Base-by-base conservation (phyloP, 2,113 vertebrate species). In the Dicaeum eximium region DNA sequence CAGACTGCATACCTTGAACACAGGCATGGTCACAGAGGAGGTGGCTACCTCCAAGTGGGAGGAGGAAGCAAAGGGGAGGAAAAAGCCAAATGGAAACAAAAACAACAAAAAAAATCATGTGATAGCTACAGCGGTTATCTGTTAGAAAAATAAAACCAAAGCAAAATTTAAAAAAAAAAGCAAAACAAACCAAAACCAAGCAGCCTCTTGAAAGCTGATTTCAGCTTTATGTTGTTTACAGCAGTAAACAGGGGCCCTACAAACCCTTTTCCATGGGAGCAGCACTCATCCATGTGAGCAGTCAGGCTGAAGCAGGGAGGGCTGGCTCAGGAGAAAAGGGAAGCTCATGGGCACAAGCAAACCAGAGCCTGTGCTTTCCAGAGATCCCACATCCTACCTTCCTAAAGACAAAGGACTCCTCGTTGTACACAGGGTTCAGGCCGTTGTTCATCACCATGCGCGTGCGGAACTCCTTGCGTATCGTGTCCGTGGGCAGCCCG, bases 381-480 rank as follows among this genome's bases (percentile, higher is more conserved):
- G 80, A 72, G 37, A 31, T 22, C 3, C 62, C 54, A 18, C 24
- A 22, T 33, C 97, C 51, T 97, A 99, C 99, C 99, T 99, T 99
- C 94, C 99, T 98, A 91, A 99, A 99, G 31, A 99, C 99, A 25
- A 99, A 99, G 2, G 99, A 98, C 80, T 99, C 99, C 92, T 99
- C 99, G 25, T 99, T 99, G 98, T 99, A 99, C 58, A 99, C 99
- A 2, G 99, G 99, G 92, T 99, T 99, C 72, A 99, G 98, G 14
- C 99, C 99, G 13, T 99, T 99, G 98, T 99, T 99, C 99, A 99
- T 99, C 97, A 99, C 99, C 99, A 99, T 99, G 44, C 99, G 98
- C 1, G 99, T 99, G 72, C 99, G 98, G 93, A 99, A 99, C 94
- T 99, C 99, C 94, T 99, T 99, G 42, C 99, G 98, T 78, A 99